These are phyloP conservation scores for Varecia variegata DNA, from an alignment of 2,797 vertebrate genomes.

Conservation along the genomic window DNA sequence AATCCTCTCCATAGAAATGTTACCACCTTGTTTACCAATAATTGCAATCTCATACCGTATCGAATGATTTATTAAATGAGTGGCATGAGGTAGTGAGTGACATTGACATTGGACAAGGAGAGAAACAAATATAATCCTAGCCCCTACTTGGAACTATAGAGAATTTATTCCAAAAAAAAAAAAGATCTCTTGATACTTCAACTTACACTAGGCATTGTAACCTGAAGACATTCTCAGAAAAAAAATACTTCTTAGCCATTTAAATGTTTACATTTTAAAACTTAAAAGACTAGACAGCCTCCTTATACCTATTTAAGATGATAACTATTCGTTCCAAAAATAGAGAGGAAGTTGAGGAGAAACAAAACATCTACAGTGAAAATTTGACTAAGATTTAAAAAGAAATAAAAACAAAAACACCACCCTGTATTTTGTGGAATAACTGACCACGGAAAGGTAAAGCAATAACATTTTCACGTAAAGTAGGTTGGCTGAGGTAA, in stretches of 20 bases:
- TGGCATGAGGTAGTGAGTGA: background rate
- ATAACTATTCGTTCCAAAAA: background rate
- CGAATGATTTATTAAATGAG: background rate
- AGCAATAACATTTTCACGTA: background rate
- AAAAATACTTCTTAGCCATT: background rate
- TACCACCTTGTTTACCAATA: background rate
- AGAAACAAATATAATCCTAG: background rate
- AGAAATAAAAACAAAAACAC: background rate
- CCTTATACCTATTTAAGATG: background rate
- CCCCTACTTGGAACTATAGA: background rate
- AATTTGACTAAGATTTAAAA: background rate
- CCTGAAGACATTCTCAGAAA: slow-evolving; percentile 27
- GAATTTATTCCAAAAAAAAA: slow-evolving; percentile 32
- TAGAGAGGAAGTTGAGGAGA: background rate
- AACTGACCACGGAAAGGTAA: background rate
- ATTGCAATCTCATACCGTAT: background rate
- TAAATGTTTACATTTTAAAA: slow-evolving; percentile 16
- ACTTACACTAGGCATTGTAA: background rate
- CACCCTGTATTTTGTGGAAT: background rate
- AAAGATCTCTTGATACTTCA: background rate
- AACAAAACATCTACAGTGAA: slow-evolving; percentile 22
- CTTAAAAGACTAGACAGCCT: background rate
- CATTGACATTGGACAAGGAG: background rate
- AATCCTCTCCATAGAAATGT: background rate
- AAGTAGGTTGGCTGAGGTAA: background rate